Evolutionary conservation across 2,888 invertebrate species (phyloP).

Genomic region (Sabatieria punctata): DNA sequence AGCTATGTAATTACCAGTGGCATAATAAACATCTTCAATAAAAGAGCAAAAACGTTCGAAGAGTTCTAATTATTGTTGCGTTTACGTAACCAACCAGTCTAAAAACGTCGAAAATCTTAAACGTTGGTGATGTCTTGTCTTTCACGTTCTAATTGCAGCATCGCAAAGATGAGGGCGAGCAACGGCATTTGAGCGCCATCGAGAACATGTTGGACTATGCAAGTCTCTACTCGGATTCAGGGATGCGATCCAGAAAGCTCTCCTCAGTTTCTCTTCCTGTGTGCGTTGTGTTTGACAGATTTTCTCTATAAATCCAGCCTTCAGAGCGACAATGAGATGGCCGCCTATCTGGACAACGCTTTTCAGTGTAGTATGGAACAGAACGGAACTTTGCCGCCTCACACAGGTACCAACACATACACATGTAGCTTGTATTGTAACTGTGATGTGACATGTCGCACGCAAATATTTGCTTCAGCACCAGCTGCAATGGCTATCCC

Average conservation of each 20-base stretch:
- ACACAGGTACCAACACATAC: too few relatives aligned
- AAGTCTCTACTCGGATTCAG: background rate
- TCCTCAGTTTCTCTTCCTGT: constrained; percentile 6
- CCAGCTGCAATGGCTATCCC: background rate
- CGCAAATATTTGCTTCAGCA: background rate
- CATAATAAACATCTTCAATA: too few relatives aligned
- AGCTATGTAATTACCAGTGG: too few relatives aligned
- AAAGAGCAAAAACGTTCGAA: too few relatives aligned
- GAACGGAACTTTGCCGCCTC: too few relatives aligned
- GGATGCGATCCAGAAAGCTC: background rate
- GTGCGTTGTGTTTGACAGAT: background rate
- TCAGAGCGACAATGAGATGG: background rate
- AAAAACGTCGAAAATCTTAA: too few relatives aligned
- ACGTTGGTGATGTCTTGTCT: too few relatives aligned
- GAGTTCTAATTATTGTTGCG: too few relatives aligned
- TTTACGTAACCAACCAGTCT: too few relatives aligned
- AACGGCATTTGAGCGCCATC: background rate
- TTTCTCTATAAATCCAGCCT: background rate
- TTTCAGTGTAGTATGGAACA: background rate
- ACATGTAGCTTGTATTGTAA: too few relatives aligned
- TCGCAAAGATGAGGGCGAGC: background rate
- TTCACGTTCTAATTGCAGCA: too few relatives aligned
- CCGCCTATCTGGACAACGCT: background rate
- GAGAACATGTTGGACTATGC: background rate
- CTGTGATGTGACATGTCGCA: too few relatives aligned